Conservation (phyloP, 64 coral and sea anemone genomes). For the Anthopleura sola region DNA sequence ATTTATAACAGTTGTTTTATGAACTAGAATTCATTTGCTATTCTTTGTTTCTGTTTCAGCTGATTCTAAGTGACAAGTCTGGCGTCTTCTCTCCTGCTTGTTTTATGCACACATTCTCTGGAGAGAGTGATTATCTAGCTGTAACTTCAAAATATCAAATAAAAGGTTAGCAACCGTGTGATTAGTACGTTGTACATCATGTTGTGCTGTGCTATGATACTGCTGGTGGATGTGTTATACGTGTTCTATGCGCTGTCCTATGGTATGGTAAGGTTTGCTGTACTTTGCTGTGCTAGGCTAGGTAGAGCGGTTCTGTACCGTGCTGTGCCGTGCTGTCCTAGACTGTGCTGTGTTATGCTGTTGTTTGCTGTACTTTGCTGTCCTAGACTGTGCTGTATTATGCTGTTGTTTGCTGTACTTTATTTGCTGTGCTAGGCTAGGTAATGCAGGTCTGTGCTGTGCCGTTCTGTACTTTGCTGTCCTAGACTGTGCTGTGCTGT, state of each 20-base stretch:
- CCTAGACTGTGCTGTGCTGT: no score
- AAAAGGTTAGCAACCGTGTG: constrained; percentile 43
- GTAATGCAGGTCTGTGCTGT: no score
- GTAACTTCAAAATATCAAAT: constrained; percentile 81
- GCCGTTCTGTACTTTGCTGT: no score
- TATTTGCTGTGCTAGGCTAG: no score
- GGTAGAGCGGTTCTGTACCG: not conserved
- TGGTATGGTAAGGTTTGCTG: not conserved
- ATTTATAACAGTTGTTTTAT: no score
- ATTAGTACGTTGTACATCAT: not conserved
- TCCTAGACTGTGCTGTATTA: no score
- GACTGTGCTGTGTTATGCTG: not conserved
- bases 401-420: not conserved
- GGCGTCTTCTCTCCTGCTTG: constrained; percentile 97
- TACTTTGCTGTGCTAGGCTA: not conserved
- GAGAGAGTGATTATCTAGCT: constrained; percentile 53
- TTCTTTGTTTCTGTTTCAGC: constrained; percentile 36
- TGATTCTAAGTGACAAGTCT: constrained; percentile 69
- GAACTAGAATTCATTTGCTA: not conserved
- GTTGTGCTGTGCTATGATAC: not conserved
- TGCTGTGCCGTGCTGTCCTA: not conserved
- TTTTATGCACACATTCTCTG: constrained; percentile 93
- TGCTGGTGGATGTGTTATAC: not conserved
- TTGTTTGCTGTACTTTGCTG: not conserved
- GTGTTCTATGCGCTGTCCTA: not conserved